These are phyloP conservation scores for Hydrolagus colliei DNA, from an alignment of 2,797 vertebrate species.

Conservation along the genomic window DNA sequence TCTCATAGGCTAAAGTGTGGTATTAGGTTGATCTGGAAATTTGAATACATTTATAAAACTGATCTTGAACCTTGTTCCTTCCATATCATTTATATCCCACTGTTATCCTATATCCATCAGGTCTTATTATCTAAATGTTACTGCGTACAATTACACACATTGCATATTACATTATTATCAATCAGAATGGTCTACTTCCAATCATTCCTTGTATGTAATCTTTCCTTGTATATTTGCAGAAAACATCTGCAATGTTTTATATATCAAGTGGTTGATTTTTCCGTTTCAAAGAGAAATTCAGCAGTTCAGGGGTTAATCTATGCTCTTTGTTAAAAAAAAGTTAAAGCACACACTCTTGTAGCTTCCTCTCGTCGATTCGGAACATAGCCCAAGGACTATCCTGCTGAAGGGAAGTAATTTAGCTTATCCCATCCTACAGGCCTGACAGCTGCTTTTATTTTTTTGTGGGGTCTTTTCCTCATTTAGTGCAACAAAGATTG, in stretches of 20 bases:
- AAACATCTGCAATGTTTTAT: not conserved
- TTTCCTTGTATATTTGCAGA: not conserved
- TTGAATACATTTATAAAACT: no score
- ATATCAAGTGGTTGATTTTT: not conserved
- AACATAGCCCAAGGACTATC: constrained; percentile 54
- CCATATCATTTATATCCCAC: no score
- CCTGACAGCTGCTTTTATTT: constrained; percentile 67
- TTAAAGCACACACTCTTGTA: constrained; percentile 49
- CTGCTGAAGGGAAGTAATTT: constrained; percentile 71
- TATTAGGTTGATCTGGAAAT: no score
- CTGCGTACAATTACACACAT: not conserved
- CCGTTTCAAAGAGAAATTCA: not conserved
- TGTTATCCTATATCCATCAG: no score
- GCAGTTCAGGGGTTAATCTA: constrained; percentile 48
- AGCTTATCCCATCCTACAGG: constrained; percentile 67
- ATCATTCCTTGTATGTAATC: not conserved
- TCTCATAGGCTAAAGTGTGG: no score
- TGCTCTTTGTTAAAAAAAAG: constrained; percentile 51
- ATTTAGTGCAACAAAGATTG: constrained; percentile 90
- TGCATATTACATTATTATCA: not conserved
- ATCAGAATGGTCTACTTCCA: not conserved
- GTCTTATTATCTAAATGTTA: no score
- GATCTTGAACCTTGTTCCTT: no score
- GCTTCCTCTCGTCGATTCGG: constrained; percentile 53
- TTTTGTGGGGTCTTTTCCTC: constrained; percentile 79